phyloP scores from a whole-genome alignment of 2,113 vertebrate species.

The Oryzias curvinotus region DNA sequence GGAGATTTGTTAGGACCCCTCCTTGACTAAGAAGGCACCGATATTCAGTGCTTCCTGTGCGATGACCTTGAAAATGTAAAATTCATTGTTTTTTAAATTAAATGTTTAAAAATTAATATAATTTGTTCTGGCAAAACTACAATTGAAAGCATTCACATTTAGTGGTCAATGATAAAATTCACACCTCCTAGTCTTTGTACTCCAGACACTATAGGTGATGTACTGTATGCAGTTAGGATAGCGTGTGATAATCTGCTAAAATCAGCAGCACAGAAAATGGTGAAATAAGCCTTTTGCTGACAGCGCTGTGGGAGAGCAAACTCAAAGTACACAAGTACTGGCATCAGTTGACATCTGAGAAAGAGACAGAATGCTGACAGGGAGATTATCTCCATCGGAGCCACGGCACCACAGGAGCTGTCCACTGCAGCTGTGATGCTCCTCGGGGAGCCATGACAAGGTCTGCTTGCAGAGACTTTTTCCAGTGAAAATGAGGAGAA shows the following conservation, averaged over 20 bases:
- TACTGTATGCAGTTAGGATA: constrained; percentile 14
- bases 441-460: constrained; percentile 48
- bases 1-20: too few species aligned
- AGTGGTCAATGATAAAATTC: constrained; percentile 13
- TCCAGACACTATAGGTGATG: background rate
- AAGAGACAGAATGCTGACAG: constrained; percentile 69
- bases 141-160: background rate
- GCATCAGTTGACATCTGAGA: constrained; percentile 57
- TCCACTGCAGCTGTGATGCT: constrained; percentile 50
- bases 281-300: constrained; percentile 44
- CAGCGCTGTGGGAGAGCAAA: constrained; percentile 49
- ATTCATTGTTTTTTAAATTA: too few species aligned
- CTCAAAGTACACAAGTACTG: constrained; percentile 55
- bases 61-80: too few species aligned
- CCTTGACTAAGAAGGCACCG: too few species aligned
- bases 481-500: constrained; percentile 34
- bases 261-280: constrained; percentile 30
- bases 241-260: constrained; percentile 13
- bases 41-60: too few species aligned
- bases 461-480: constrained; percentile 36
- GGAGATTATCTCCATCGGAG: constrained; percentile 68
- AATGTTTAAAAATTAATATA: background rate
- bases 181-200: background rate
- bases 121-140: constrained; percentile 6
- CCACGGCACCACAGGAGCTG: constrained; percentile 50